Evolutionary conservation across 1,140 invertebrate genomes (phyloP), one percentile per base, ranked within the genome.

Genomic region (Chymomyza costata): DNA sequence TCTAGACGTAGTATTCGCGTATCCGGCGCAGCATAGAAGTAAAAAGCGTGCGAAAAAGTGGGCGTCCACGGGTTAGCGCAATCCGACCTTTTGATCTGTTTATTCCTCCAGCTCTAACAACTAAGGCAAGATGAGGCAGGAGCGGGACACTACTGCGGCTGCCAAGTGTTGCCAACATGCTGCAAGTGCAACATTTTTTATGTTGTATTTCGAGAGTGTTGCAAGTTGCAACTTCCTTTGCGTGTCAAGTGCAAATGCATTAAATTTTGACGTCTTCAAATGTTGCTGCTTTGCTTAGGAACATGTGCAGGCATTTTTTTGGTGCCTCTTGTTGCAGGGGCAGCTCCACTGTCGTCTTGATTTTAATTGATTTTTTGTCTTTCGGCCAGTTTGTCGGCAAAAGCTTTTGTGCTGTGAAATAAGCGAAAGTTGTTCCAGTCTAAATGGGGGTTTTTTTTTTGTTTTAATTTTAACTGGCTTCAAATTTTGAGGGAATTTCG

Each of bases 71-170:
- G 73, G 73, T 73, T 80, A 57, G 63, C 74, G 50, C 73, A 80
- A 80, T 80, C 73, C 68, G 67, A 80, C 73, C 73, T 80, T 80
- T 80, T 80, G 73, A 80, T 80, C 73, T 78, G 65, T 74, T 78
- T 76, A 70, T 65, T 41, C 65, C 48, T 34, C 62, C 62, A 51
- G 60, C 52, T n/a, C n/a, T n/a, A n/a, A n/a, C n/a, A n/a, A n/a
- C n/a, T n/a, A n/a, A n/a, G n/a, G n/a, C n/a, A n/a, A n/a, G n/a
- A n/a, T n/a, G n/a, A n/a, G n/a, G n/a, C n/a, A n/a, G n/a, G n/a
- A n/a, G n/a, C n/a, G n/a, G n/a, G n/a, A n/a, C n/a, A n/a, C n/a
- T n/a, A n/a, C n/a, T n/a, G n/a, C n/a, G n/a, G 5, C 28, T 34
- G 32, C 37, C 51, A 65, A 65, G 35, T 53, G 51, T 49, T 64